A percentile compares a stretch with the other conserved stretches of the same genome.
These are phyloP conservation scores for Drosophila parabipectinata DNA, from an alignment of 1,140 invertebrate genomes.

Conservation along the genomic window DNA sequence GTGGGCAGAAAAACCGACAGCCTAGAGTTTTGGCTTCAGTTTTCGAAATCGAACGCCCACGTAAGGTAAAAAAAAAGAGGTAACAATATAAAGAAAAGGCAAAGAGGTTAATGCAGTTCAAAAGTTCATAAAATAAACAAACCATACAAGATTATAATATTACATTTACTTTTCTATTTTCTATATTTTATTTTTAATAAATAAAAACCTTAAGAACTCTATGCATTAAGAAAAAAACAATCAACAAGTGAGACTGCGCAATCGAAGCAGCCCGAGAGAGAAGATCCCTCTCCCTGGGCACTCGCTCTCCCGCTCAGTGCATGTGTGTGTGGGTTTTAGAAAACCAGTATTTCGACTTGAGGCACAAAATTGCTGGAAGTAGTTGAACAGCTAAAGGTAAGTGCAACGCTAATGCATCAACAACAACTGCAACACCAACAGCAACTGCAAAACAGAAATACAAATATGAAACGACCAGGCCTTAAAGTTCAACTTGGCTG, in stretches of 20 bases:
- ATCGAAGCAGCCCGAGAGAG: constrained; percentile 53
- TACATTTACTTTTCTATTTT: not conserved
- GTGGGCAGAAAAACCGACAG: constrained; percentile 50
- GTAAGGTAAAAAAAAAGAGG: constrained; percentile 31
- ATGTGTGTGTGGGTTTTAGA: constrained; percentile 59
- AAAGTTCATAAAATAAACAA: constrained; percentile 28
- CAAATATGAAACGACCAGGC: constrained; percentile 8
- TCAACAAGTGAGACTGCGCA: constrained; percentile 50
- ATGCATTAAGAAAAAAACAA: constrained; percentile 10
- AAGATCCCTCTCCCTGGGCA: constrained; percentile 12
- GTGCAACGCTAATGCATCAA: constrained; percentile 52
- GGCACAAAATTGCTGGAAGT: constrained; percentile 36
- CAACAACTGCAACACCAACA: constrained; percentile 22
- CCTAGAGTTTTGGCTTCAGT: constrained; percentile 37
- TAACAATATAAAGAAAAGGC: constrained; percentile 17
- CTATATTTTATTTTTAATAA: not conserved
- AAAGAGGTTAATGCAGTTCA: constrained; percentile 30
- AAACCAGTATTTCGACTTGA: constrained; percentile 72
- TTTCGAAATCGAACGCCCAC: constrained; percentile 71
- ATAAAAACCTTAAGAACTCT: not conserved
- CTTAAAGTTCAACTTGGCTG: constrained; percentile 64
- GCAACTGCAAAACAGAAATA: not conserved
- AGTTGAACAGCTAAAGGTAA: constrained; percentile 55
- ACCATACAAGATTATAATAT: not conserved
- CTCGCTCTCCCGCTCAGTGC: constrained; percentile 4